phyloP scores from a whole-genome alignment of 37 sponge, comb jelly and placozoan genomes.

The Beroe forskalii region DNA sequence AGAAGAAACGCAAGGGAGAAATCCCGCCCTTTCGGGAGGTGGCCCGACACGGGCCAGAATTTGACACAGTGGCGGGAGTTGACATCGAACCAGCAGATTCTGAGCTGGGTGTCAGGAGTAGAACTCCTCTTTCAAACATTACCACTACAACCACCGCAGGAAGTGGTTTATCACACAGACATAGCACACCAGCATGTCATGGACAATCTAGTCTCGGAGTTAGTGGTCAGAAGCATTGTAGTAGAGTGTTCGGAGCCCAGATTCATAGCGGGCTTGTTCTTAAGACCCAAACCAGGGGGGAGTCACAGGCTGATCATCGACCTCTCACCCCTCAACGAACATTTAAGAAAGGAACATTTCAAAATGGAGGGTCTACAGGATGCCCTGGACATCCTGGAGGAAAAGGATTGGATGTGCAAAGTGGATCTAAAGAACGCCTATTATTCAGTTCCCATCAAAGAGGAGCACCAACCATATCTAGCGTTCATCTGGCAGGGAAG shows the following conservation, averaged over 20 bases:
- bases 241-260: conserved; percentile 22
- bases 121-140: background rate
- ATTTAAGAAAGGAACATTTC: background rate
- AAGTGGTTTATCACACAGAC: background rate
- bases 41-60: background rate
- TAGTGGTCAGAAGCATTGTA: background rate
- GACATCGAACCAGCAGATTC: background rate
- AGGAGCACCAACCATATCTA: no score
- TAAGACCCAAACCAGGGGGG: background rate
- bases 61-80: background rate
- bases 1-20: no score
- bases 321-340: background rate
- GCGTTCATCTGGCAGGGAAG: background rate
- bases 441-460: no score
- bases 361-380: background rate
- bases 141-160: background rate
- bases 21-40: background rate
- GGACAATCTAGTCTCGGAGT: background rate
- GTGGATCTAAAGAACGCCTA: conserved; percentile 3
- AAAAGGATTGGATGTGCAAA: background rate
- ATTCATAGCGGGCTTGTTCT: conserved; percentile 26
- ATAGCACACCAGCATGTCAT: background rate
- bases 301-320: background rate
- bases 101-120: background rate
- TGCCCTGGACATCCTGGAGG: background rate